These are phyloP conservation scores for Nymphalis urticae DNA, from an alignment of 2,888 invertebrate species.

Conservation along the genomic window DNA sequence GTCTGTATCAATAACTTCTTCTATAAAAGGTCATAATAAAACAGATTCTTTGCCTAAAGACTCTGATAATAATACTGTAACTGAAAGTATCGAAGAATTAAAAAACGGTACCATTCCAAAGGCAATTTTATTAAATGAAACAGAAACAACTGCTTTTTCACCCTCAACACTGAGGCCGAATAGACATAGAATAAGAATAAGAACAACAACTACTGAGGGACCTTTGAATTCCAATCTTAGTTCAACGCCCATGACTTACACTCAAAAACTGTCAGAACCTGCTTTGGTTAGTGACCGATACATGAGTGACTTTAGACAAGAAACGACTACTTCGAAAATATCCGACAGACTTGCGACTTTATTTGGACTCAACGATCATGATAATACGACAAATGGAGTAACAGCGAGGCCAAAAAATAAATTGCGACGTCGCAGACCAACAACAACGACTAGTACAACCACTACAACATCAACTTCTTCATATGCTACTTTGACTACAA, in stretches of 20 bases:
- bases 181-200: constrained; percentile 68
- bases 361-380: constrained; percentile 57
- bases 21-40: constrained; percentile 74
- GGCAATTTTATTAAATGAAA: constrained; percentile 51
- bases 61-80: constrained; percentile 52
- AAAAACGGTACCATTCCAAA: constrained; percentile 52
- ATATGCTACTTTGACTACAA: constrained; percentile 39
- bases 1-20: constrained; percentile 78
- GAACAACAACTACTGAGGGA: constrained; percentile 69
- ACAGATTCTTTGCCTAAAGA: constrained; percentile 59
- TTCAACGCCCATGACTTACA: constrained; percentile 43
- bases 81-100: constrained; percentile 42
- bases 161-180: constrained; percentile 50
- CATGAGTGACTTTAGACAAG: constrained; percentile 45
- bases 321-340: constrained; percentile 53
- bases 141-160: constrained; percentile 47
- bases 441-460: constrained; percentile 69
- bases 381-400: constrained; percentile 53
- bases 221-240: constrained; percentile 49
- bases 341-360: constrained; percentile 59
- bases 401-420: constrained; percentile 61
- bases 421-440: constrained; percentile 67
- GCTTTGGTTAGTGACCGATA: constrained; percentile 59
- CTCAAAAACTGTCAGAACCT: constrained; percentile 54
- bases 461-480: constrained; percentile 51